These are phyloP conservation scores for Melanotaenia maccullochi DNA, from an alignment of 2,797 vertebrate species.

Conservation along the genomic window DNA sequence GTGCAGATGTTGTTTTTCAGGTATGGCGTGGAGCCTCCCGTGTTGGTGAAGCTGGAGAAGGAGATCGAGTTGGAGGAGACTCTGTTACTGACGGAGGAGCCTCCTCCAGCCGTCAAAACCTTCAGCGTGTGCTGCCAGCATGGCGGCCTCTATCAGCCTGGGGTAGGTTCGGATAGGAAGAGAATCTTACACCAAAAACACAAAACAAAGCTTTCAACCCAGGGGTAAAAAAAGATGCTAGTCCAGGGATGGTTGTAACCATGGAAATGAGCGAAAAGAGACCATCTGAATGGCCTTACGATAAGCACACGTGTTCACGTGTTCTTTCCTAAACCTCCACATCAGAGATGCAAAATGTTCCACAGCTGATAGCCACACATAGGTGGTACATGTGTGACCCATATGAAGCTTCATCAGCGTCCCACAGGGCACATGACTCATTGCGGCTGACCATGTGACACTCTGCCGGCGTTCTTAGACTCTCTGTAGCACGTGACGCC, in stretches of 20 bases:
- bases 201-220: conserved; percentile 9
- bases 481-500: conserved; percentile 29
- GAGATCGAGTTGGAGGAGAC: conserved; percentile 98
- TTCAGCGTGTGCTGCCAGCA: conserved; percentile 93
- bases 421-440: conserved; percentile 54
- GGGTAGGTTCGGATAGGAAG: conserved; percentile 79
- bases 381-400: conserved; percentile 56
- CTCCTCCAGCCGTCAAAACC: conserved; percentile 84
- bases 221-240: conserved; percentile 2
- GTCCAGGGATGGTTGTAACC: too few relatives aligned
- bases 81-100: conserved; percentile 86
- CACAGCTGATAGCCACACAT: conserved; percentile 7
- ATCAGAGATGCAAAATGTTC: neutral
- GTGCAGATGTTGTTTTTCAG: conserved; percentile 67
- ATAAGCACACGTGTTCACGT: neutral
- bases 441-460: conserved; percentile 45
- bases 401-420: conserved; percentile 40
- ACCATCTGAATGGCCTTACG: neutral
- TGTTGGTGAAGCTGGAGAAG: conserved; percentile 95
- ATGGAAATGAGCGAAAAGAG: neutral
- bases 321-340: neutral
- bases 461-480: conserved; percentile 16
- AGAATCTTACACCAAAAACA: neutral
- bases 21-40: conserved; percentile 95
- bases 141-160: conserved; percentile 88